These are phyloP conservation scores for Xiphophorus couchianus DNA, from an alignment of 2,113 vertebrate species.

Conservation along the genomic window DNA sequence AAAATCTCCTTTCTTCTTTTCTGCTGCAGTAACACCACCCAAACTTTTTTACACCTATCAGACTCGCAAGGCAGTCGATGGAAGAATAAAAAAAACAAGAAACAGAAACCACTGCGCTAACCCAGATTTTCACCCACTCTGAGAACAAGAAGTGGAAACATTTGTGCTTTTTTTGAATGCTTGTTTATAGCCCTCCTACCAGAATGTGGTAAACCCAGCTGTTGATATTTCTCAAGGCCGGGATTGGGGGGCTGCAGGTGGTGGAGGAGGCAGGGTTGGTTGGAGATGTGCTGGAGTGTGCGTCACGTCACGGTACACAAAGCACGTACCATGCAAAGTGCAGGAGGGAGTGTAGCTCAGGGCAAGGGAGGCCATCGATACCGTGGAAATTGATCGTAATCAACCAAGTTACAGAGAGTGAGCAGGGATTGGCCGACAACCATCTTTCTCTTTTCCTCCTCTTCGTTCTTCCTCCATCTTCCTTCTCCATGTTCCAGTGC, in stretches of 20 bases:
- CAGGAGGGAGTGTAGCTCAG: slow-evolving; percentile 80
- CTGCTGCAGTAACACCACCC: slow-evolving; percentile 60
- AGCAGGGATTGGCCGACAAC: slow-evolving; percentile 71
- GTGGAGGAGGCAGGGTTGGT: slow-evolving; percentile 31
- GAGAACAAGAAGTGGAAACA: slow-evolving; percentile 22
- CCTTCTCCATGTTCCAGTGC: slow-evolving; percentile 52
- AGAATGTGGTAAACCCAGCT: slow-evolving; percentile 45
- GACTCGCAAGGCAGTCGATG: slow-evolving; percentile 29
- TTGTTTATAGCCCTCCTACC: slow-evolving; percentile 29
- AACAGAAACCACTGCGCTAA: slow-evolving; percentile 32
- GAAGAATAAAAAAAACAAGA: background rate
- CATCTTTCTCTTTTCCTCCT: slow-evolving; percentile 55
- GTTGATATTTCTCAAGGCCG: slow-evolving; percentile 67
- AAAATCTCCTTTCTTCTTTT: slow-evolving; percentile 30
- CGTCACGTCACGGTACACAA: slow-evolving; percentile 79
- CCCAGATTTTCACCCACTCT: slow-evolving; percentile 30
- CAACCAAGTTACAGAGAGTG: slow-evolving; percentile 82
- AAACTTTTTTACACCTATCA: slow-evolving; percentile 58
- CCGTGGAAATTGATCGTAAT: slow-evolving; percentile 85
- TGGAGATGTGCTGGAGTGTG: slow-evolving; percentile 58
- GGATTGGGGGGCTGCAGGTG: slow-evolving; percentile 53
- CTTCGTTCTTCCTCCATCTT: slow-evolving; percentile 40
- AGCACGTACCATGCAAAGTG: slow-evolving; percentile 82
- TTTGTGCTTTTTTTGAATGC: slow-evolving; percentile 28
- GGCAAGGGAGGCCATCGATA: slow-evolving; percentile 83